phyloP scores from a whole-genome alignment of 1,140 invertebrate species.

The Sinonovacula constricta region DNA sequence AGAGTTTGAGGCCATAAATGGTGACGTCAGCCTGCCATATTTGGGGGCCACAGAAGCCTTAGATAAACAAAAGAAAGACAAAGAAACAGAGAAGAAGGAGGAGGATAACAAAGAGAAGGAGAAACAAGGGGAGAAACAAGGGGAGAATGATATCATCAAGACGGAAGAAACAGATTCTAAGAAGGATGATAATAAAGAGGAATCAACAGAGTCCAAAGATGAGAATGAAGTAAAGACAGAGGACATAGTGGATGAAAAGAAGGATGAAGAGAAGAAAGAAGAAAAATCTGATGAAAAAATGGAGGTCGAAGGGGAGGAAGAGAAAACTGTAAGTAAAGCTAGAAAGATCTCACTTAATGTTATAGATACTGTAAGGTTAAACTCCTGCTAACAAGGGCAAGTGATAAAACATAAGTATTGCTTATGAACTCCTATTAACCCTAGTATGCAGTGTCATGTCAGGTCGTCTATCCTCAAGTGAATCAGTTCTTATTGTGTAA shows the following conservation, averaged over 20 bases:
- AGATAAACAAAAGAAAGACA: slow-evolving; percentile 74
- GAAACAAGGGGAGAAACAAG: slow-evolving; percentile 37
- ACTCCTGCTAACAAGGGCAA: too few species aligned
- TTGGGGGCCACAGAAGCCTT: slow-evolving; percentile 86
- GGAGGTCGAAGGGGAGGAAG: too few species aligned
- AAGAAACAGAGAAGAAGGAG: slow-evolving; percentile 82
- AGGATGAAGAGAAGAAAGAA: slow-evolving; percentile 65
- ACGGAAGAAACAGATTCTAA: slow-evolving; percentile 78
- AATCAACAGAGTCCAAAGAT: slow-evolving; percentile 78
- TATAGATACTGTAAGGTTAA: too few species aligned
- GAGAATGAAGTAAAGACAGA: slow-evolving; percentile 51
- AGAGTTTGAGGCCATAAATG: slow-evolving; percentile 99
- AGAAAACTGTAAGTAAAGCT: too few species aligned
- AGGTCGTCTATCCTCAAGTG: too few species aligned
- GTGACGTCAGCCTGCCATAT: slow-evolving; percentile 96
- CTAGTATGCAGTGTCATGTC: too few species aligned
- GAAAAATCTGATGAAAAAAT: slow-evolving; percentile 55
- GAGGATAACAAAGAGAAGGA: slow-evolving; percentile 73
- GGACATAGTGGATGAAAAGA: slow-evolving; percentile 55
- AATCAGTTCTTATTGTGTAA: too few species aligned
- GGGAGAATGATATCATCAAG: slow-evolving; percentile 59
- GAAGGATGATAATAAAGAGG: slow-evolving; percentile 77
- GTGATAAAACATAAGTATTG: too few species aligned
- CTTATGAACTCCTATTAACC: too few species aligned
- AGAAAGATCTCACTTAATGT: too few species aligned